Conservation (phyloP, 2,888 invertebrate species). For the Thymelicus sylvestris region DNA sequence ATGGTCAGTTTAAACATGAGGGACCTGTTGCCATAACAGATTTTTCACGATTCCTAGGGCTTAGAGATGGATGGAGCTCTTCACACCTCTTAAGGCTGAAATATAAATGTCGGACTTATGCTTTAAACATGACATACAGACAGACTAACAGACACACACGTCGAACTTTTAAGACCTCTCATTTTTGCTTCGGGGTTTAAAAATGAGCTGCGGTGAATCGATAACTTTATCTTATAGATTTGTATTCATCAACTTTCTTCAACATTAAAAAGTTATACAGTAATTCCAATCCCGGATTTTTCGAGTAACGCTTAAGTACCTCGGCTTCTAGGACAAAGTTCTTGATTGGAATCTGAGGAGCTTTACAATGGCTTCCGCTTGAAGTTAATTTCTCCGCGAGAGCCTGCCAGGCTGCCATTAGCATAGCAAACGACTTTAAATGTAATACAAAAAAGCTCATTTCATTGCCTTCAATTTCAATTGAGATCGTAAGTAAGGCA, state of each 20-base stretch:
- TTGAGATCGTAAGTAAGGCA: conserved; percentile 17
- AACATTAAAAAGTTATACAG: not conserved
- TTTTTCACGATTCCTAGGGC: no score
- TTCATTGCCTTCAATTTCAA: conserved; percentile 33
- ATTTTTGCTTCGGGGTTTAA: no score
- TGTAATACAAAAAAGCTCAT: conserved; percentile 34
- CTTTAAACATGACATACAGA: no score
- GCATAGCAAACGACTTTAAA: conserved; percentile 35
- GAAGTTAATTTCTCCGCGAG: conserved; percentile 27
- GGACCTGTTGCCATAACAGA: no score
- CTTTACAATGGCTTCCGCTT: conserved; percentile 17
- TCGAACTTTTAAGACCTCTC: no score
- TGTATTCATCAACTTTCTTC: not conserved
- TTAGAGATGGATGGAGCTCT: no score
- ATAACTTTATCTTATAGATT: no score
- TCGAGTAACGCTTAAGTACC: not conserved
- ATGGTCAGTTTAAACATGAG: no score
- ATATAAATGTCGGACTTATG: no score
- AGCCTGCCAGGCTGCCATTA: conserved; percentile 35
- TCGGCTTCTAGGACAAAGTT: conserved; percentile 22
- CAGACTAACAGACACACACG: no score
- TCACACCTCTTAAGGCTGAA: no score
- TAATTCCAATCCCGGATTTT: not conserved
- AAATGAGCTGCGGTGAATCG: no score
- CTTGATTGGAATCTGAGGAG: conserved; percentile 22